phyloP scores from a whole-genome alignment of 2,797 vertebrate species.

The Labeo calbasu region DNA sequence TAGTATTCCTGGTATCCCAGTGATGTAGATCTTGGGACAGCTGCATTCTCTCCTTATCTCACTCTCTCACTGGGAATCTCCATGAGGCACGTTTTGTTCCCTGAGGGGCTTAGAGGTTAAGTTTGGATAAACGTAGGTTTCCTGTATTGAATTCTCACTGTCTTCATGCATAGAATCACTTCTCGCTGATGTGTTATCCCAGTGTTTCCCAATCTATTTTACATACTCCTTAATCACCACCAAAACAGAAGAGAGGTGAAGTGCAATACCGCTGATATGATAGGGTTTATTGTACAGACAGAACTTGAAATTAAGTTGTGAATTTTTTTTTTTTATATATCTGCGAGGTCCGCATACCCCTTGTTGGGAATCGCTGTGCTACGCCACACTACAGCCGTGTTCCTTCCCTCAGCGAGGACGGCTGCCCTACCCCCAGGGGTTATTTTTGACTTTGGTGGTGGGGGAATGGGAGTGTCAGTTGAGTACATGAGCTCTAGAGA shows the following conservation, averaged over 20 bases:
- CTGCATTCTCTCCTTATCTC: constrained; percentile 38
- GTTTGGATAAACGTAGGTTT: constrained; percentile 19
- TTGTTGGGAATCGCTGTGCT: constrained; percentile 19
- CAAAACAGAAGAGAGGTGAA: not conserved
- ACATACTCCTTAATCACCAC: not conserved
- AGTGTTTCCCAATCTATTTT: not conserved
- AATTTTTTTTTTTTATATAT: not conserved
- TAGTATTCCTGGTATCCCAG: constrained; percentile 49
- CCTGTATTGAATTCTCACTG: not conserved
- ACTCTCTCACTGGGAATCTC: not conserved
- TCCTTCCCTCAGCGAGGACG: constrained; percentile 1
- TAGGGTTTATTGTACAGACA: not conserved
- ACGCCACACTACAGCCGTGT: constrained; percentile 70
- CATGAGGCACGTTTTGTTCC: constrained; percentile 4
- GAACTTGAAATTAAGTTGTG: not conserved
- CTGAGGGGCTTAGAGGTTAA: constrained; percentile 8
- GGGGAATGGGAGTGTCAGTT: constrained; percentile 30
- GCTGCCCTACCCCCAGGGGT: constrained; percentile 34
- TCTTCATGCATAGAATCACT: not conserved
- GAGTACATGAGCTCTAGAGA: constrained; percentile 49
- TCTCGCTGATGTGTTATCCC: not conserved
- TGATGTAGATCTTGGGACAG: constrained; percentile 44
- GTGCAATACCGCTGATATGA: not conserved
- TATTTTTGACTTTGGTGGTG: constrained; percentile 53
- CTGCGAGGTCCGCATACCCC: not conserved